Conservation (phyloP, 2,888 invertebrate species). For the Nomada fucata region DNA sequence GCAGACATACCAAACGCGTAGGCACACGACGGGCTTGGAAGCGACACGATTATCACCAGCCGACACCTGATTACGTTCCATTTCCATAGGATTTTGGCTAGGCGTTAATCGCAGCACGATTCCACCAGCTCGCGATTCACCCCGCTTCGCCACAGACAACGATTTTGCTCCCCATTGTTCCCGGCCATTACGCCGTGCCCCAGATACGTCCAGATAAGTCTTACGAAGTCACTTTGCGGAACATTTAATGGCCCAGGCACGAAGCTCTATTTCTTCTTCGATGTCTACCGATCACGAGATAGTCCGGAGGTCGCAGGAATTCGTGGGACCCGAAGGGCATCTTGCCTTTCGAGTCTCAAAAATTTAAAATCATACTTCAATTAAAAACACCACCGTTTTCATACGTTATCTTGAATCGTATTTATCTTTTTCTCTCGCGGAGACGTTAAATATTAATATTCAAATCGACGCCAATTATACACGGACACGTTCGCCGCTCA, state of each 20-base stretch:
- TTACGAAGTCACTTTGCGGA: not conserved
- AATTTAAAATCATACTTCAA: no score
- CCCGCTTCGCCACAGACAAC: not conserved
- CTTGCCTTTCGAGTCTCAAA: not conserved
- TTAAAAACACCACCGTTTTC: no score
- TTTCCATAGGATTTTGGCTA: slow-evolving; percentile 19
- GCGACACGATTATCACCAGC: slow-evolving; percentile 67
- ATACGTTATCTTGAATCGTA: no score
- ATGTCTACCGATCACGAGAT: not conserved
- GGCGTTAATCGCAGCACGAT: slow-evolving; percentile 25
- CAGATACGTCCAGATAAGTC: slow-evolving; percentile 5
- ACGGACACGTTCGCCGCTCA: no score
- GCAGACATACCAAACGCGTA: slow-evolving; percentile 59
- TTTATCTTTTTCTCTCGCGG: no score
- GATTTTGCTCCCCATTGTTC: slow-evolving; percentile 31
- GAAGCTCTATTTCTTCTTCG: not conserved
- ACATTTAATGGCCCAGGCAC: slow-evolving; percentile 14
- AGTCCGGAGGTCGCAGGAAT: not conserved
- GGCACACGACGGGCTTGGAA: slow-evolving; percentile 67
- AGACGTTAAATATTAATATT: no score
- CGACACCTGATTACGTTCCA: slow-evolving; percentile 48
- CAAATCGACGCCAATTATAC: no score
- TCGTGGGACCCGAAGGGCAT: not conserved
- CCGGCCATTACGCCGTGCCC: not conserved
- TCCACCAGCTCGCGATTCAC: slow-evolving; percentile 21